Conservation (phyloP, 2,797 vertebrate genomes). For the Cuculus canorus region DNA sequence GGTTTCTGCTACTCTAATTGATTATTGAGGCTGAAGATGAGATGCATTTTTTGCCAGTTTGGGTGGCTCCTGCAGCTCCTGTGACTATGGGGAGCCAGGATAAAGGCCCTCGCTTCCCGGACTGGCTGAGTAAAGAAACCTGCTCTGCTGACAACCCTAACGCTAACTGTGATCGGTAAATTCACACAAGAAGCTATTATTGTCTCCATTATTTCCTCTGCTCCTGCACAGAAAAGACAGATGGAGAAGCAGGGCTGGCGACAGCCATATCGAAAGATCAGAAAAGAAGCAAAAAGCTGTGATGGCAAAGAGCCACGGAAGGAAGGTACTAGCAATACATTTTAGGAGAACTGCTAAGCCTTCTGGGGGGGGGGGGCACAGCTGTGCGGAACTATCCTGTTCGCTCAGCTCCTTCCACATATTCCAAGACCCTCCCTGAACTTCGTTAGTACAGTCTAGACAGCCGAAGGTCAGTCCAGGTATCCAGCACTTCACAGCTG, state of each 20-base stretch:
- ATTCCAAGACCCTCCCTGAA: not conserved
- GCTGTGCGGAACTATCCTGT: not conserved
- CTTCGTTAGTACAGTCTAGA: not conserved
- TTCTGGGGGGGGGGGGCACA: not conserved
- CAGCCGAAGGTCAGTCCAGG: not conserved
- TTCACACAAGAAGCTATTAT: not conserved
- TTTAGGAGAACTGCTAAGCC: not conserved
- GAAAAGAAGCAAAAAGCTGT: not conserved
- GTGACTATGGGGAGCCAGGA: not conserved
- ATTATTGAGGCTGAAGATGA: not conserved
- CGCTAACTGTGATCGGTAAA: not conserved
- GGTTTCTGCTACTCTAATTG: no score
- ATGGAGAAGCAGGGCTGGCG: not conserved
- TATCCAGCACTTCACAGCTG: not conserved
- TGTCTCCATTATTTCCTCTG: not conserved
- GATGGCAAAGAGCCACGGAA: not conserved
- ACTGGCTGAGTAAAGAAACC: not conserved
- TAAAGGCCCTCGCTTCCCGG: not conserved
- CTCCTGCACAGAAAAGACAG: not conserved
- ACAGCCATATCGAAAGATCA: fast-evolving
- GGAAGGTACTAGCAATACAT: not conserved
- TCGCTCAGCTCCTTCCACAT: not conserved
- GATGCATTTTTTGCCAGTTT: not conserved
- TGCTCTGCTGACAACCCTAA: not conserved
- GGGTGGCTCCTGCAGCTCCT: not conserved